Base-by-base conservation (phyloP, 2,113 vertebrate species). In the Mola mola region DNA sequence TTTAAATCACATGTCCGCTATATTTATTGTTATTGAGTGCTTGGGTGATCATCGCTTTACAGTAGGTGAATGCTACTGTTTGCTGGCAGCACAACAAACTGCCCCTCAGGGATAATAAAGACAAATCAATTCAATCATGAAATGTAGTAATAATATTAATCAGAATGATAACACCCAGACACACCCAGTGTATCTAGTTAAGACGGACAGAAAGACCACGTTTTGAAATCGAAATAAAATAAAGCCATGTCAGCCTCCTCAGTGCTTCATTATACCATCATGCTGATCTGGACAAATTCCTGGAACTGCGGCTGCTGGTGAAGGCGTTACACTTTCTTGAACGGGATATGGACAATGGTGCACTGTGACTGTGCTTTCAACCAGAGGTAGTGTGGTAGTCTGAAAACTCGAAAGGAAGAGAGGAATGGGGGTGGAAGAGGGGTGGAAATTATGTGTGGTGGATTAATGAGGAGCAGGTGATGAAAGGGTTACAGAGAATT, bases 381-480 rank as follows among this genome's bases (percentile, higher is more conserved):
- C 15, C 4, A 48, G 25, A 51, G 37, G 46, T 44, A 42, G 37
- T 2, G 12, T 40, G 0, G 8, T 6, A 69, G 53, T 28, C 15
- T 10, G 33, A 22, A 41, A 63, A 57, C 9, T 26, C 12, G 12
- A 29, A 33, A 31, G 50, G 11, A 13, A 8, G 20, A 42, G 34
- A 46, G 40, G 38, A 34, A 44, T n/a, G n/a, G n/a, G n/a, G n/a
- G n/a, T n/a, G n/a, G 42, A 55, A 47, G 31, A n/a, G 9, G 28
- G 16, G 10, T 6, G 10, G 56, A 56, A 76, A 22, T 57, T 28
- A 22, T 60, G 38, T 28, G 63, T 79, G 72, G 41, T 72, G 48
- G 67, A 71, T 68, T 79, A 84, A 85, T 82, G 78, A 83, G 62
- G 52, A 47, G 25, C 28, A 44, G 57, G 58, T 63, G 72, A 87